A percentile compares a stretch with the other conserved stretches of the same genome.
Conservation (phyloP, 2,113 vertebrate species). For the Perognathus longimembris region DNA sequence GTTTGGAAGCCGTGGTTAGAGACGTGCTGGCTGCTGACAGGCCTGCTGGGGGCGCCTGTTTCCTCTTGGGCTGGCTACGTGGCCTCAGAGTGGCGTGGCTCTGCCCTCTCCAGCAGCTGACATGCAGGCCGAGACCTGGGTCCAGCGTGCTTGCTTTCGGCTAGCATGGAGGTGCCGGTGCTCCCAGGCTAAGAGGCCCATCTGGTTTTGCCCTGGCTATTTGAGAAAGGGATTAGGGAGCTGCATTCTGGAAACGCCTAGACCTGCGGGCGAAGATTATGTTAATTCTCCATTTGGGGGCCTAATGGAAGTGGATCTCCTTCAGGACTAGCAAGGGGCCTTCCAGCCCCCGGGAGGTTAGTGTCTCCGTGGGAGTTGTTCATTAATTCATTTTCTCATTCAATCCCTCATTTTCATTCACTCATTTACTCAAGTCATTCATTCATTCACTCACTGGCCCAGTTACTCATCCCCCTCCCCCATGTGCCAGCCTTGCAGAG, state of each 20-base stretch:
- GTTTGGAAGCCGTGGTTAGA: no score
- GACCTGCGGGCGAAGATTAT: background rate
- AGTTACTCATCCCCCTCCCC: background rate
- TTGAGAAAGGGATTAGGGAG: slow-evolving; percentile 36
- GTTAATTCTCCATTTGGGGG: background rate
- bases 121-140: no score
- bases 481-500: no score
- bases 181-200: background rate
- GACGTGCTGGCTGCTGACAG: no score
- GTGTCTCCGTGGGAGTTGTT: no score
- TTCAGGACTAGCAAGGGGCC: background rate
- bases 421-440: background rate
- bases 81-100: background rate
- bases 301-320: background rate
- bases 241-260: slow-evolving; percentile 4
- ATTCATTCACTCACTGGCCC: background rate
- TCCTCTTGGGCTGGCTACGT: background rate
- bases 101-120: background rate
- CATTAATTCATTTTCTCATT: background rate
- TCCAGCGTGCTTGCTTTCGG: background rate
- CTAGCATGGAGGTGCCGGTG: background rate
- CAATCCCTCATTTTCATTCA: background rate
- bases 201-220: background rate
- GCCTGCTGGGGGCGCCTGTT: no score
- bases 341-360: no score